phyloP scores from a whole-genome alignment of 1,140 invertebrate genomes.

The Papilio glaucus region DNA sequence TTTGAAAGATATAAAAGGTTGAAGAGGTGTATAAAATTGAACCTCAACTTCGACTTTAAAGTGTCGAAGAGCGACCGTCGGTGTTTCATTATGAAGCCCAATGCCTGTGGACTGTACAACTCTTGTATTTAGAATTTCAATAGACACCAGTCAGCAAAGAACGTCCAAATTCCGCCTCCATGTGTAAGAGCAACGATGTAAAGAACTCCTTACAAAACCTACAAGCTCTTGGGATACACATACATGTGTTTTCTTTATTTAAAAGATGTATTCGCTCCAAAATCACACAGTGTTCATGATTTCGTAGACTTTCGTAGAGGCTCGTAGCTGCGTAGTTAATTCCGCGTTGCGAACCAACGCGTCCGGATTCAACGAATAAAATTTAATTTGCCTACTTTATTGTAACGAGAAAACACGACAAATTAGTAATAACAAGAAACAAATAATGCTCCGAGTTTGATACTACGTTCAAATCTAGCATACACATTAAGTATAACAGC shows the following conservation, averaged over 20 bases:
- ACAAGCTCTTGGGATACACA: no score
- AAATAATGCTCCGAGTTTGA: conserved; percentile 78
- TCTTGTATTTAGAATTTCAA: no score
- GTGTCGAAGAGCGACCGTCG: no score
- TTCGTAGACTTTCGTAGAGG: conserved; percentile 53
- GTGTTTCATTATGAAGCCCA: no score
- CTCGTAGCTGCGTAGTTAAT: conserved; percentile 49
- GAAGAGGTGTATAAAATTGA: no score
- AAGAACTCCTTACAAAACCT: no score
- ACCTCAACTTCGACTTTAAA: no score
- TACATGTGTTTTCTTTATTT: background rate
- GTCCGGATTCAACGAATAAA: conserved; percentile 56
- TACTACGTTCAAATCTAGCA: conserved; percentile 80
- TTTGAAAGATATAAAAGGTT: no score
- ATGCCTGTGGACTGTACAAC: no score
- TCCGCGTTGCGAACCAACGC: conserved; percentile 40
- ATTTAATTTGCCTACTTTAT: conserved; percentile 66
- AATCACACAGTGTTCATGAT: conserved; percentile 46
- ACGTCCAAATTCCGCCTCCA: no score
- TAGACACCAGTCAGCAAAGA: no score
- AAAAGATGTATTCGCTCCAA: background rate
- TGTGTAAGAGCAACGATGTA: no score
- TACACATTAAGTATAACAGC: conserved; percentile 77
- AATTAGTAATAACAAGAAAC: conserved; percentile 76
- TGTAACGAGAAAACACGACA: conserved; percentile 72